Percentiles rank a stretch among this genome's conserved stretches.
These are phyloP conservation scores for Tarsius wallacei DNA, from an alignment of 2,797 vertebrate genomes.

Conservation along the genomic window DNA sequence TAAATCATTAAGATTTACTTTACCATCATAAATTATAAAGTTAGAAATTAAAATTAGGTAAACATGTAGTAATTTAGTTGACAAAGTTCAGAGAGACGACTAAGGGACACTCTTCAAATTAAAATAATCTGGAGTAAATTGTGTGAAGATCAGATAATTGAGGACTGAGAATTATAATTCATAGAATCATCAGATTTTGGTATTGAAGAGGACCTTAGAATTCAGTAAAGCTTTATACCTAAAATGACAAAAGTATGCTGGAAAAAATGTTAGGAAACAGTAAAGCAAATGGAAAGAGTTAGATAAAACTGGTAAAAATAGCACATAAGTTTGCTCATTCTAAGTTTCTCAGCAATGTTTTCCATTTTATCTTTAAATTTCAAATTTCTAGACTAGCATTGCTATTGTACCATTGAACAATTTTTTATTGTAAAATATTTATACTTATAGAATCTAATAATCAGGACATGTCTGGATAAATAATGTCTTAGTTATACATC, in stretches of 20 bases:
- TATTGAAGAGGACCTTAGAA: neutral
- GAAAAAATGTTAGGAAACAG: neutral
- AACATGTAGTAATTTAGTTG: neutral
- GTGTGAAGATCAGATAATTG: neutral
- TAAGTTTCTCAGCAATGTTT: neutral
- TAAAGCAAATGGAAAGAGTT: neutral
- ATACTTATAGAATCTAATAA: neutral
- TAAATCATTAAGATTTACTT: neutral
- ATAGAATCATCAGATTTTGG: neutral
- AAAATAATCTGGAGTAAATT: neutral
- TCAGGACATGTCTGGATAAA: neutral
- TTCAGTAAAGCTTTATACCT: neutral
- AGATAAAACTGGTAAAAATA: neutral
- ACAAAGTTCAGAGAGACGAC: neutral
- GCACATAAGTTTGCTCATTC: neutral
- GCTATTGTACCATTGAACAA: neutral
- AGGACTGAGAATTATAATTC: neutral
- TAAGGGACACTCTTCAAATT: neutral
- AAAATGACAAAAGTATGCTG: neutral
- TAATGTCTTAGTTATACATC: neutral
- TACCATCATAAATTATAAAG: neutral
- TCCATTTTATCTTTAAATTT: conserved; percentile 51
- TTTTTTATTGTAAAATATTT: neutral
- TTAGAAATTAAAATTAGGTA: neutral
- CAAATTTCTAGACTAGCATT: neutral